Conservation (phyloP, 2,797 vertebrate genomes). For the Acomys russatus region DNA sequence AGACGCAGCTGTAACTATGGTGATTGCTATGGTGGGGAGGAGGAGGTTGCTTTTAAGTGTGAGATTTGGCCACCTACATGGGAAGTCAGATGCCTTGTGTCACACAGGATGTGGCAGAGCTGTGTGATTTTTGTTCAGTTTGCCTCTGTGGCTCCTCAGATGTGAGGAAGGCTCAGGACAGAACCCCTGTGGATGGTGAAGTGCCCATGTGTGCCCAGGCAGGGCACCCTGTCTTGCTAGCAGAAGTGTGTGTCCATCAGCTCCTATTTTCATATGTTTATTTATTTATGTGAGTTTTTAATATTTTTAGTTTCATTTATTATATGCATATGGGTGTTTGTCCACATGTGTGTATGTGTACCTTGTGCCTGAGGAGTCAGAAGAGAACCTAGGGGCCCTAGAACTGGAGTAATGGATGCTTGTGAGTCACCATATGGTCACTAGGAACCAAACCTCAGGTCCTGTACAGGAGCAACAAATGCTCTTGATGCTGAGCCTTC, state of each 20-base stretch:
- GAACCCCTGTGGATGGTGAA: fast-evolving
- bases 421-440: background rate
- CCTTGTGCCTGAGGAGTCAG: background rate
- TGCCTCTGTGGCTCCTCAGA: background rate
- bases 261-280: background rate
- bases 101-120: fast-evolving
- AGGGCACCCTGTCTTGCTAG: too few species aligned
- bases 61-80: background rate
- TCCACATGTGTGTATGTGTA: too few species aligned
- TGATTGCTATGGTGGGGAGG: fast-evolving
- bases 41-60: fast-evolving
- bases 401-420: background rate
- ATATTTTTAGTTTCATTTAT: background rate
- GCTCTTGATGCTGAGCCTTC: background rate
- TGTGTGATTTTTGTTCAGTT: fast-evolving
- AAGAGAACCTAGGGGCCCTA: background rate
- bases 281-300: background rate
- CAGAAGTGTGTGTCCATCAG: background rate
- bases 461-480: background rate
- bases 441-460: background rate
- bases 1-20: fast-evolving
- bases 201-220: fast-evolving
- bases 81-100: background rate
- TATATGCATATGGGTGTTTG: background rate
- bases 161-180: fast-evolving